These are phyloP conservation scores for Tipula helvola DNA, from an alignment of 2,888 invertebrate species.

Conservation along the genomic window DNA sequence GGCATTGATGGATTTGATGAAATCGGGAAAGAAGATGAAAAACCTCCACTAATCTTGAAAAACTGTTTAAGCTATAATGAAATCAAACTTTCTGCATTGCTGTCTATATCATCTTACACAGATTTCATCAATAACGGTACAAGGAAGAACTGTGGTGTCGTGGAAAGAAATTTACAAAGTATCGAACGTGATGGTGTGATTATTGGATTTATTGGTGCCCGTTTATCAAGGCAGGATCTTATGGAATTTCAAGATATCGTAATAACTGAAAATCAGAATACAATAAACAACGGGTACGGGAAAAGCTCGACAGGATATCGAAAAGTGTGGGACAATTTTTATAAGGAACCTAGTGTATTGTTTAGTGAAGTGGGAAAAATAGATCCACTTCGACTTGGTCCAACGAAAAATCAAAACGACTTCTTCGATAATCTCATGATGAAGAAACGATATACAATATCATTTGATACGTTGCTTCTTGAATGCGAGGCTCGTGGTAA, in stretches of 20 bases:
- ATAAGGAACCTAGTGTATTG: constrained; percentile 18
- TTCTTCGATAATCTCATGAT: constrained; percentile 31
- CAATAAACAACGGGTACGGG: constrained; percentile 37
- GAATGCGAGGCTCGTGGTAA: constrained; percentile 47
- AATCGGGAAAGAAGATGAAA: constrained; percentile 39
- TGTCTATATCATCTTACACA: constrained; percentile 42
- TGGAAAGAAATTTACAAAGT: constrained; percentile 27
- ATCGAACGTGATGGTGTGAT: constrained; percentile 40
- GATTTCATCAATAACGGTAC: constrained; percentile 45
- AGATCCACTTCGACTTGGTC: constrained; percentile 23
- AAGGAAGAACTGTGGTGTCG: constrained; percentile 39
- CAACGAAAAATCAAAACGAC: constrained; percentile 21
- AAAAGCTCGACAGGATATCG: constrained; percentile 15
- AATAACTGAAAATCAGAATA: constrained; percentile 39
- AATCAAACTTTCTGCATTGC: constrained; percentile 40
- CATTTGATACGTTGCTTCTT: constrained; percentile 48
- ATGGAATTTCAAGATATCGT: constrained; percentile 44
- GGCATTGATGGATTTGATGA: constrained; percentile 41
- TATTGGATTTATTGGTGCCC: constrained; percentile 37
- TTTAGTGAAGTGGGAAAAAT: constrained; percentile 13
- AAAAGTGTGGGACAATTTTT: constrained; percentile 25
- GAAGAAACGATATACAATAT: constrained; percentile 38
- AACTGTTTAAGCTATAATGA: constrained; percentile 46
- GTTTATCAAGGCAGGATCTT: constrained; percentile 35
- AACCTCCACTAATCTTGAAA: constrained; percentile 36